Evolutionary conservation across 1,140 invertebrate genomes (phyloP).

Genomic region (Brachionus asplanchnoidis): DNA sequence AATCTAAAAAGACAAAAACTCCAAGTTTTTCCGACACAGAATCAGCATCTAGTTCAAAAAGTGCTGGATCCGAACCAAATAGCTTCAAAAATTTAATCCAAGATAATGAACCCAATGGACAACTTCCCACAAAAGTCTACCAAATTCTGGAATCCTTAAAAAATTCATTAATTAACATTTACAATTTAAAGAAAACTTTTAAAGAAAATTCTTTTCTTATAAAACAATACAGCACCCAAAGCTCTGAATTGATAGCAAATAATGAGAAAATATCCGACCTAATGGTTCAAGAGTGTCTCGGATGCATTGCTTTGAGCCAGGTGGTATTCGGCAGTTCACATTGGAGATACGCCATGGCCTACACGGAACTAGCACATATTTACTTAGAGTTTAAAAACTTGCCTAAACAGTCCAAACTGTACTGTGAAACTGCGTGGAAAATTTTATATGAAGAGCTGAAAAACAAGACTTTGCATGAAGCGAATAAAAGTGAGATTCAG

Average conservation of each 20-base stretch:
- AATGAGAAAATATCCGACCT: not conserved
- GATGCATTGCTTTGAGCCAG: not conserved
- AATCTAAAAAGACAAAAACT: not conserved
- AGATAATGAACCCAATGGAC: not conserved
- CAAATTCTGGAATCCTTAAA: not conserved
- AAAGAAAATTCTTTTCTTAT: not conserved
- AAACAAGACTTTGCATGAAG: not conserved
- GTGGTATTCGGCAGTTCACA: not conserved
- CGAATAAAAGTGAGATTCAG: not conserved
- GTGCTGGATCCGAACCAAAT: not conserved
- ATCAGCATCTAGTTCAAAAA: not conserved
- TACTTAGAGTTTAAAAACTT: not conserved
- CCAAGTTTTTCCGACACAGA: not conserved
- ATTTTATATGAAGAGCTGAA: not conserved
- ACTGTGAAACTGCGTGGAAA: not conserved
- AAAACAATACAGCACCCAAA: not conserved
- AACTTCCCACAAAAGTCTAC: not conserved
- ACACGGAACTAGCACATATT: not conserved
- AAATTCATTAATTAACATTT: constrained; percentile 3
- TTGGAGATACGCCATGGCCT: not conserved
- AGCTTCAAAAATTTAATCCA: not conserved
- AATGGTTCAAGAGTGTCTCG: not conserved
- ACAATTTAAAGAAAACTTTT: constrained; percentile 7
- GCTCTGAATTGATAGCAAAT: not conserved
- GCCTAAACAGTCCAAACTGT: not conserved